phyloP scores from a whole-genome alignment of 2,797 vertebrate species.

The Rhinichthys osculus region DNA sequence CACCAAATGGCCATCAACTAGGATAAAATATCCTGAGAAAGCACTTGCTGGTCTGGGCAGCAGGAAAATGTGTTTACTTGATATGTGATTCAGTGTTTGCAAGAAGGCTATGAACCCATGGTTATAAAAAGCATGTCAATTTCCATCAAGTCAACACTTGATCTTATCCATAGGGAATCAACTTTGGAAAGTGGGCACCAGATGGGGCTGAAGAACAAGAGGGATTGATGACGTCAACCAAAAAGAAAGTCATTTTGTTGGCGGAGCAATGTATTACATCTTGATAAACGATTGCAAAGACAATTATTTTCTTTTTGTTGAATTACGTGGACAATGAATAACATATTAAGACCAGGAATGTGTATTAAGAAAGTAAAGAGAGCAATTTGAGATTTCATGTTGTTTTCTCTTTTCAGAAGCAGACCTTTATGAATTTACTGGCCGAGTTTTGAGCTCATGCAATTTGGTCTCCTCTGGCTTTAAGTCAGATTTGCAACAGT shows the following conservation, averaged over 20 bases:
- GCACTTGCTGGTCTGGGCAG: background rate
- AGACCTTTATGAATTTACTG: background rate
- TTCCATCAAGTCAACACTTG: conserved; percentile 11
- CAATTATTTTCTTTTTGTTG: background rate
- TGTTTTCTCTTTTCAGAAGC: background rate
- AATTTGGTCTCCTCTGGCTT: background rate
- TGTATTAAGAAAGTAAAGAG: background rate
- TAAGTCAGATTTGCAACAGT: conserved; percentile 1
- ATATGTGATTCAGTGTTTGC: background rate
- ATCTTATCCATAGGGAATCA: conserved; percentile 17
- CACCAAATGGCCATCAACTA: background rate
- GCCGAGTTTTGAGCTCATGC: background rate
- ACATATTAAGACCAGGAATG: background rate
- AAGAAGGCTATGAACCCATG: background rate
- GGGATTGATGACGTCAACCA: background rate
- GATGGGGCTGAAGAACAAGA: conserved; percentile 26
- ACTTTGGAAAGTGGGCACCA: conserved; percentile 2
- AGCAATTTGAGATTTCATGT: background rate
- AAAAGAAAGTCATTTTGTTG: background rate
- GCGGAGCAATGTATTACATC: background rate
- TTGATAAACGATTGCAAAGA: background rate
- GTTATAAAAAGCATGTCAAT: background rate
- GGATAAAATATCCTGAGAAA: background rate
- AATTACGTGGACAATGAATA: background rate
- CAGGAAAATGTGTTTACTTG: background rate